Base-by-base conservation (phyloP, 2,888 invertebrate genomes). In the Hedychridium roseum region DNA sequence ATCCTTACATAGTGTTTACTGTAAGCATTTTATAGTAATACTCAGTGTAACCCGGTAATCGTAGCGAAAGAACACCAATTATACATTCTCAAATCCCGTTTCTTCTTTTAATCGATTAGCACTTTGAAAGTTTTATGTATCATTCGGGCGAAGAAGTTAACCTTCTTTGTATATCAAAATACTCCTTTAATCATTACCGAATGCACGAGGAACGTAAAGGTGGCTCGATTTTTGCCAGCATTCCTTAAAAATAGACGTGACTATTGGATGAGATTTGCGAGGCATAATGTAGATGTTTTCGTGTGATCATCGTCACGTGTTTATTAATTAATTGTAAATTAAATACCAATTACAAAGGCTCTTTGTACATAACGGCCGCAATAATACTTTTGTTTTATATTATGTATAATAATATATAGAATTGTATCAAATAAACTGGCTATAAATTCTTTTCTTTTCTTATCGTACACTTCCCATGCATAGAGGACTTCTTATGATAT, bases 271-370 rank as follows among this genome's bases (percentile, higher is more conserved):
- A n/a, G n/a, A n/a, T n/a, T n/a, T n/a, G n/a, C n/a, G n/a, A n/a
- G n/a, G n/a, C n/a, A n/a, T n/a, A n/a, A n/a, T n/a, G n/a, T n/a
- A n/a, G 21, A 15, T 34, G 43, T 54, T 52, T 51, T 50, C 21
- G 50, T 61, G 54, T 61, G 59, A 64, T 61, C 57, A 49, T 50
- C 20, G 55, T 60, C 59, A 65, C 58, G 47, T 51, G 57, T 76
- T 77, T 77, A 74, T 77, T 77, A 71, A 71, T 75, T 64, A 70
- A 58, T 74, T 72, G 73, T 72, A 74, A 73, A 73, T 74, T 78
- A 74, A 77, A 78, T 76, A 76, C 69, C 68, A 74, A 67, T 76
- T 78, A 76, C 77, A 78, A 76, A 77, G 76, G 75, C 73, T 77
- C 74, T 77, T 78, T 78, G 76, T 76, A 77, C 76, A 76, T 74